Evolutionary conservation across 1,140 invertebrate species (phyloP).

Genomic region (Mycetomoellerius zeteki): DNA sequence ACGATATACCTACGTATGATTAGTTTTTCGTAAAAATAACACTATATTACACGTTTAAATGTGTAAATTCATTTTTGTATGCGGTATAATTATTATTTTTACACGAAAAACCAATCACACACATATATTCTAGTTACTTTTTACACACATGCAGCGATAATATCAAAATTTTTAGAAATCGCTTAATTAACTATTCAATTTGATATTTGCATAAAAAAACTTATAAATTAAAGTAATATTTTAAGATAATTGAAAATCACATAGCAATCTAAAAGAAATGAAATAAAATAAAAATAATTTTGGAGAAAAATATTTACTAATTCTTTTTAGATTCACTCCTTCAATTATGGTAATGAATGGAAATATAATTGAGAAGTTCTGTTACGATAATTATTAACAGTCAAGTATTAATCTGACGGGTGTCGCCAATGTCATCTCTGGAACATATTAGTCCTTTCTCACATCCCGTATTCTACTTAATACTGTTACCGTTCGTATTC

Average conservation of each 20-base stretch:
- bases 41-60: no score
- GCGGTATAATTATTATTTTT: no score
- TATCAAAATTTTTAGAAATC: not conserved
- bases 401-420: slow-evolving; percentile 14
- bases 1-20: no score
- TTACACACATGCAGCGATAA: no score
- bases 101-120: no score
- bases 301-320: not conserved
- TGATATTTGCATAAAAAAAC: not conserved
- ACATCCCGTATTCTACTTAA: slow-evolving; percentile 20
- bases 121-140: no score
- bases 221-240: not conserved
- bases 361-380: not conserved
- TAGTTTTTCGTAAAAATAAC: no score
- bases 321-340: not conserved
- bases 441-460: slow-evolving; percentile 24
- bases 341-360: not conserved
- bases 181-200: not conserved
- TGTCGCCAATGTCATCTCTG: slow-evolving; percentile 24
- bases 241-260: not conserved
- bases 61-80: no score
- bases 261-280: not conserved
- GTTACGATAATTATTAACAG: not conserved
- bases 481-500: slow-evolving; percentile 21
- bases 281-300: not conserved